Evolutionary conservation across 2,888 invertebrate genomes (phyloP).

Genomic region (Drosophila nr. medialis): DNA sequence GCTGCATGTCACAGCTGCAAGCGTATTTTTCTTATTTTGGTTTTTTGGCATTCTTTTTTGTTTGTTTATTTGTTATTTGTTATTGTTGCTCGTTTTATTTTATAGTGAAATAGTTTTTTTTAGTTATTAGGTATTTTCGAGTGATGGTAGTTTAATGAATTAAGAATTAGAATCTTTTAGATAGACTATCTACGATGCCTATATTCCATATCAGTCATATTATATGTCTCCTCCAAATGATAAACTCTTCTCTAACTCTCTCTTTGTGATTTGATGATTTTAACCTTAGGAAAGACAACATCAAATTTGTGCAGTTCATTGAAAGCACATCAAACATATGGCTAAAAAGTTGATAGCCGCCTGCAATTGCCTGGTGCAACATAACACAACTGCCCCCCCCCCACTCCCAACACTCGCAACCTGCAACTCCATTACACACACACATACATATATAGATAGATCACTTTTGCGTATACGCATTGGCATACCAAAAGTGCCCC

Average conservation of each 20-base stretch:
- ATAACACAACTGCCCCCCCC: conserved; percentile 1
- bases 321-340: conserved; percentile 1
- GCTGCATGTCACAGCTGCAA: conserved; percentile 58
- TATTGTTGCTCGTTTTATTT: neutral
- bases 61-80: neutral
- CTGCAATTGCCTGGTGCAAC: conserved; percentile 18
- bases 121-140: neutral
- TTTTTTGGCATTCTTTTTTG: neutral
- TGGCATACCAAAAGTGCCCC: conserved; percentile 39
- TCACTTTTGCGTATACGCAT: conserved; percentile 40
- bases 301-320: conserved; percentile 3
- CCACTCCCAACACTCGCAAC: neutral
- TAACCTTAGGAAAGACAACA: neutral
- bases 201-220: neutral
- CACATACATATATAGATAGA: conserved; percentile 3
- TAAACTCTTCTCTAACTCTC: neutral
- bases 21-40: conserved; percentile 13
- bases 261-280: neutral
- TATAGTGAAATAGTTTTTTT: neutral
- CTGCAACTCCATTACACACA: conserved; percentile 55
- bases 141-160: neutral
- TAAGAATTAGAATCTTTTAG: neutral
- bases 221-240: neutral
- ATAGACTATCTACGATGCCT: neutral
- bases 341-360: conserved; percentile 1